These are phyloP conservation scores for Ichneumoninae sp. DNA, from an alignment of 2,888 invertebrate species.

Conservation along the genomic window DNA sequence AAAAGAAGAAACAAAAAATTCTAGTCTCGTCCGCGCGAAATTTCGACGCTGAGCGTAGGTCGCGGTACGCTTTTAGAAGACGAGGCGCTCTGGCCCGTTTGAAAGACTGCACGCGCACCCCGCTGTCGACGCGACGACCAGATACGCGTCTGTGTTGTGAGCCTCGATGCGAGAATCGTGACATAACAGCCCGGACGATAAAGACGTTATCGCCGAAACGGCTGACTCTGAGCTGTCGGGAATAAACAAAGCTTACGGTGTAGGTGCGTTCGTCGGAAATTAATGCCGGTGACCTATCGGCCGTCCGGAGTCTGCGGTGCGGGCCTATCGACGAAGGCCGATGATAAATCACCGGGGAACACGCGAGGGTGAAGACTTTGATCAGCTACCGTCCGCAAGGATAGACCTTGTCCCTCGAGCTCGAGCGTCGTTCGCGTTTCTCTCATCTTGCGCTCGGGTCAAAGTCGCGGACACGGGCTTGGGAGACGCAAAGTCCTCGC, in stretches of 20 bases:
- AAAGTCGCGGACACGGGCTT: slow-evolving; percentile 31
- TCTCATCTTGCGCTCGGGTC: slow-evolving; percentile 23
- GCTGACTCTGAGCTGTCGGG: neutral
- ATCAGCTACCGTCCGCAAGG: slow-evolving; percentile 21
- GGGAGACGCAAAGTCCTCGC: slow-evolving; percentile 1
- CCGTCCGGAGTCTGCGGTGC: neutral
- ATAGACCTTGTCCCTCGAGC: slow-evolving; percentile 44
- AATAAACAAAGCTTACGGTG: neutral
- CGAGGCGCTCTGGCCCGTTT: slow-evolving; percentile 27
- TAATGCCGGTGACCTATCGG: neutral
- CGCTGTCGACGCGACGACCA: slow-evolving; percentile 4
- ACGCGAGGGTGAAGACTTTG: slow-evolving; percentile 18
- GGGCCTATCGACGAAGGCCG: neutral
- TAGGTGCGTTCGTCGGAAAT: neutral
- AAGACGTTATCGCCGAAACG: neutral
- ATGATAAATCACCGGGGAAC: slow-evolving; percentile 28
- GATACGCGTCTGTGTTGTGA: neutral
- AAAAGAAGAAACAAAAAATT: slow-evolving; percentile 53
- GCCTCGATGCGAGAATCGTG: neutral
- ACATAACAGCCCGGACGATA: neutral
- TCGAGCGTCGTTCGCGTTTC: slow-evolving; percentile 33
- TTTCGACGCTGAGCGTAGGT: slow-evolving; percentile 66
- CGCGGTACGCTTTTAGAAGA: slow-evolving; percentile 68
- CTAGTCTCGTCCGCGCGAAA: slow-evolving; percentile 66
- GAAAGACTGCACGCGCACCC: slow-evolving; percentile 21